phyloP scores from a whole-genome alignment of 2,888 invertebrate species.

The Nomada hirtipes region DNA sequence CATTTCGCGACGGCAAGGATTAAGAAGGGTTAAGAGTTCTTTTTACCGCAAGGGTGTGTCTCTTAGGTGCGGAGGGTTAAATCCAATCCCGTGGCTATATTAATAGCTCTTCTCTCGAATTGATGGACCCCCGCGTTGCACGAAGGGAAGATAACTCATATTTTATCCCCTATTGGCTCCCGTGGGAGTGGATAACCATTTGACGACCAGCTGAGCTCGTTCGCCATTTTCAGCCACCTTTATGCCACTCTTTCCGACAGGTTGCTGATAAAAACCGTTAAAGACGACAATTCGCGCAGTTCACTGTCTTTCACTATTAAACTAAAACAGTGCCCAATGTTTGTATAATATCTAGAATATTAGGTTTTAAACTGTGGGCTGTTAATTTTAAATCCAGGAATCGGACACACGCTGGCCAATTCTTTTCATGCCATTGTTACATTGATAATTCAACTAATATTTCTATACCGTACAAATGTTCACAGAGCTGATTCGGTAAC shows the following conservation, averaged over 20 bases:
- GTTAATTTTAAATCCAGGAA: no score
- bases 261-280: slow-evolving; percentile 46
- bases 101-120: slow-evolving; percentile 81
- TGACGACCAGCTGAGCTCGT: slow-evolving; percentile 79
- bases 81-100: slow-evolving; percentile 80
- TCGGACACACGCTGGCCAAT: no score
- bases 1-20: slow-evolving; percentile 55
- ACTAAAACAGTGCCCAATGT: no score
- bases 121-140: slow-evolving; percentile 77
- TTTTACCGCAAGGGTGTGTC: slow-evolving; percentile 72
- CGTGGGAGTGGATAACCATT: slow-evolving; percentile 77
- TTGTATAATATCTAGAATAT: no score
- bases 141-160: slow-evolving; percentile 73
- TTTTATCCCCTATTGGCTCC: slow-evolving; percentile 79
- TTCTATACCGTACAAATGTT: slow-evolving; percentile 66
- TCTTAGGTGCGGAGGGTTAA: slow-evolving; percentile 71
- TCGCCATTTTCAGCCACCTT: slow-evolving; percentile 67
- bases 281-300: slow-evolving; percentile 3
- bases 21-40: slow-evolving; percentile 77
- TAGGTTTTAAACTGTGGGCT: no score
- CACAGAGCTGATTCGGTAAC: slow-evolving; percentile 97
- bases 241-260: slow-evolving; percentile 40
- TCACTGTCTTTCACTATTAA: not conserved
- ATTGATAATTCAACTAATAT: no score
- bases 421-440: no score